Evolutionary conservation across 2,113 vertebrate species (phyloP).

Genomic region (Meriones unguiculatus): DNA sequence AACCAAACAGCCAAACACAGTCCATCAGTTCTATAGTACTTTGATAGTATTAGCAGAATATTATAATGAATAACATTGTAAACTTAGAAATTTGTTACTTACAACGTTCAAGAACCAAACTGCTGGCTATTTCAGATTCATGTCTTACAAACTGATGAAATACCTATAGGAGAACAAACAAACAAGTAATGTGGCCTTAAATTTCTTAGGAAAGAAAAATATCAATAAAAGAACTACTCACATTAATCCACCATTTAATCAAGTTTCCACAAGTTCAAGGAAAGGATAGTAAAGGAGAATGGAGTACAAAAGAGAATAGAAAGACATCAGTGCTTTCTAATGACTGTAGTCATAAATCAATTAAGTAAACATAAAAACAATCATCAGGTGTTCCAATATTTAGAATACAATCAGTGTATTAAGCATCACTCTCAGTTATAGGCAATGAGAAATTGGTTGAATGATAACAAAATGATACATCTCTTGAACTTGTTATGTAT

Average conservation of each 20-base stretch:
- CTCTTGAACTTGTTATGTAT: background rate
- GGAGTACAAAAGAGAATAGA: background rate
- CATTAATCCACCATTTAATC: background rate
- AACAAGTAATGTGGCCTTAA: background rate
- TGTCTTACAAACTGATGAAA: slow-evolving; percentile 90
- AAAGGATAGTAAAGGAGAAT: background rate
- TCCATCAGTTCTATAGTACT: background rate
- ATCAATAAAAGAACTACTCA: background rate
- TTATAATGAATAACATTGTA: background rate
- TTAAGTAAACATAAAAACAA: background rate
- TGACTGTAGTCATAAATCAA: background rate
- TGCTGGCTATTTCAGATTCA: slow-evolving; percentile 85
- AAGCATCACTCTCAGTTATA: background rate
- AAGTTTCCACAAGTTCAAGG: background rate
- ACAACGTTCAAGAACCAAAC: slow-evolving; percentile 94
- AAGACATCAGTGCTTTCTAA: background rate
- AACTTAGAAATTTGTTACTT: slow-evolving; percentile 83
- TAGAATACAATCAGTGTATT: background rate
- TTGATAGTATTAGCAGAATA: background rate
- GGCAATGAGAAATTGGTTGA: background rate
- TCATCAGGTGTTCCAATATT: background rate
- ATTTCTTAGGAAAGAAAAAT: background rate
- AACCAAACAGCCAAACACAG: background rate
- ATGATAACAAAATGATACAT: background rate
- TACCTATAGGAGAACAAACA: slow-evolving; percentile 86